Conservation (phyloP, 2,113 vertebrate genomes). For the Mungos mungo region DNA sequence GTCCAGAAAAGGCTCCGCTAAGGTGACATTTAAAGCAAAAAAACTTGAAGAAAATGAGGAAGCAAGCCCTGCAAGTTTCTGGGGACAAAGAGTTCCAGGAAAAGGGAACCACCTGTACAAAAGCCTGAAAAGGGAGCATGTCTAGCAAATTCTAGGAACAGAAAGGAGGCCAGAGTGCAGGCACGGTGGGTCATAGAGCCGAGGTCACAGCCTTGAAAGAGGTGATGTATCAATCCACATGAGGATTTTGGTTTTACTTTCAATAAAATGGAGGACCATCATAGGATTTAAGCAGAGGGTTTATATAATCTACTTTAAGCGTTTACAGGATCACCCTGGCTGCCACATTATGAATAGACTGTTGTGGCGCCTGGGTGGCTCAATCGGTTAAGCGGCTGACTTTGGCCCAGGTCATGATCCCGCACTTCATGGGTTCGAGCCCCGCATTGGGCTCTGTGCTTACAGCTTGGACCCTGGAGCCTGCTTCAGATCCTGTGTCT, state of each 20-base stretch:
- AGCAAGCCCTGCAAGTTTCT: slow-evolving; percentile 9
- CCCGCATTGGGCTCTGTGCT: too few relatives aligned
- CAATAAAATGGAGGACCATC: background rate
- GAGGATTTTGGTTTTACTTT: background rate
- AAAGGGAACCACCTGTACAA: background rate
- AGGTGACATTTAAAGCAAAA: slow-evolving; percentile 58
- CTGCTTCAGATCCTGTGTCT: too few relatives aligned
- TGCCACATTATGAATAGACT: background rate
- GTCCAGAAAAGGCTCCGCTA: slow-evolving; percentile 31
- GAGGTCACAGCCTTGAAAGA: background rate
- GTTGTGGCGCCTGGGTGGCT: background rate
- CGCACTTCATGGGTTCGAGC: too few relatives aligned
- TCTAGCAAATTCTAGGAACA: slow-evolving; percentile 33
- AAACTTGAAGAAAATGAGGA: slow-evolving; percentile 53
- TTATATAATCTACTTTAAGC: background rate
- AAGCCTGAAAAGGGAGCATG: background rate
- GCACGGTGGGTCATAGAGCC: background rate
- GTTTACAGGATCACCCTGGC: background rate
- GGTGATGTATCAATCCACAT: accelerated
- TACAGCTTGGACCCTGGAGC: too few relatives aligned
- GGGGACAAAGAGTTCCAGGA: slow-evolving; percentile 42
- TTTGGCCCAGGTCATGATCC: too few relatives aligned
- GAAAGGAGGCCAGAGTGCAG: background rate
- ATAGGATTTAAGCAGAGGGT: background rate
- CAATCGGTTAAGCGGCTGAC: too few relatives aligned